These are phyloP conservation scores for Rhynchotus rufescens DNA, from an alignment of 2,797 vertebrate species.

Conservation along the genomic window DNA sequence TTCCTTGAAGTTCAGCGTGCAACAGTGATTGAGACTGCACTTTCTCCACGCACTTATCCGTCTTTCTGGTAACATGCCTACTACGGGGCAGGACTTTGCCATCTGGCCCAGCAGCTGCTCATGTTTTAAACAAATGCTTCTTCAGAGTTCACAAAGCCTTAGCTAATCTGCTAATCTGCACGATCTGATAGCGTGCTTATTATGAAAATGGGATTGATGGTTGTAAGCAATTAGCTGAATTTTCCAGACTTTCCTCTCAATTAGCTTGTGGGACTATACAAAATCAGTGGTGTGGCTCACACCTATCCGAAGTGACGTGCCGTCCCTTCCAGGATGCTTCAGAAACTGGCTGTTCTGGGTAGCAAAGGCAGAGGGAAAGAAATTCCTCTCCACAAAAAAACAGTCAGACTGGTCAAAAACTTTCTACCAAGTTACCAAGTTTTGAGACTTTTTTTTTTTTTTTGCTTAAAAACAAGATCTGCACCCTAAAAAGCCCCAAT, in stretches of 20 bases:
- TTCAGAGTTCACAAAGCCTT: background rate
- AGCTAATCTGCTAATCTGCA: background rate
- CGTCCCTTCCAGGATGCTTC: background rate
- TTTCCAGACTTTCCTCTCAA: background rate
- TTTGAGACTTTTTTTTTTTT: background rate
- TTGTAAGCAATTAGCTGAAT: background rate
- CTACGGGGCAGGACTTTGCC: background rate
- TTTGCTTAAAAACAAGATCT: background rate
- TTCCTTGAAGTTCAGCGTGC: background rate
- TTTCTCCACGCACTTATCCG: background rate
- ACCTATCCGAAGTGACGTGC: background rate
- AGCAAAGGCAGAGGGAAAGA: background rate
- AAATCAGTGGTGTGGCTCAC: background rate
- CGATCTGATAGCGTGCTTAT: background rate
- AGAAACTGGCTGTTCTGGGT: background rate
- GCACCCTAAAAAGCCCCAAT: rapidly evolving
- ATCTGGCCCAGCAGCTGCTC: constrained; percentile 25
- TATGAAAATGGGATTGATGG: background rate
- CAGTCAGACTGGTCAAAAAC: background rate
- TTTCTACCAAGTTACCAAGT: background rate
- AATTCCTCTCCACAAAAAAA: background rate
- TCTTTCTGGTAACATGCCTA: background rate
- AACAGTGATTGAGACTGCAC: rapidly evolving
- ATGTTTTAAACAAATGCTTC: constrained; percentile 12
- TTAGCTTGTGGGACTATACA: background rate